phyloP scores from a whole-genome alignment of 2,888 invertebrate species.

The Euzophera pinguis region DNA sequence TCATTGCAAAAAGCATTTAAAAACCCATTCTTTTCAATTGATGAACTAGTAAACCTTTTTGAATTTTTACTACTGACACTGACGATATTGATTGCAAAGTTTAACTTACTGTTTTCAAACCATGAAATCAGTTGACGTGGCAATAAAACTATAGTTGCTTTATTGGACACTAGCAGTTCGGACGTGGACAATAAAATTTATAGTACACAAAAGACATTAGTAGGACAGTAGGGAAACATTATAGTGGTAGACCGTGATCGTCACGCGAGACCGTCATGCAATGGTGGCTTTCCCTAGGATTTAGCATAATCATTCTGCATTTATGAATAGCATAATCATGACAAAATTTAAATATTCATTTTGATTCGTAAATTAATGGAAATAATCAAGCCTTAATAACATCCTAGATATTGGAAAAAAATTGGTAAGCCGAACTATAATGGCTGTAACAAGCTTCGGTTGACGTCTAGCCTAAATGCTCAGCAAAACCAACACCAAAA shows the following conservation, averaged over 20 bases:
- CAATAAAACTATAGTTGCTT: constrained; percentile 22
- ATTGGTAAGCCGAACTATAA: not conserved
- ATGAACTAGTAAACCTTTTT: not conserved
- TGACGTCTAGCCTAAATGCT: not conserved
- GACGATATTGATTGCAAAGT: too few species aligned
- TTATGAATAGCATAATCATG: constrained; percentile 49
- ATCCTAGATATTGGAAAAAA: too few species aligned
- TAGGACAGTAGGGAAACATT: constrained; percentile 47
- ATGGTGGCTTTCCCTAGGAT: constrained; percentile 54
- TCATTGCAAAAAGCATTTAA: too few species aligned
- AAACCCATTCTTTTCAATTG: constrained; percentile 46
- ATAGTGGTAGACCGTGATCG: constrained; percentile 42
- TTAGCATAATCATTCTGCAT: constrained; percentile 36
- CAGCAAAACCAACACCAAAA: too few species aligned
- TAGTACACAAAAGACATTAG: constrained; percentile 53
- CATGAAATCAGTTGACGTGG: constrained; percentile 28
- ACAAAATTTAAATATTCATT: constrained; percentile 16
- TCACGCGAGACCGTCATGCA: constrained; percentile 67
- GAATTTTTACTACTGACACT: too few species aligned
- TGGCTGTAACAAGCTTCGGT: not conserved
- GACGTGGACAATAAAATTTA: constrained; percentile 43
- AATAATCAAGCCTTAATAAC: too few species aligned
- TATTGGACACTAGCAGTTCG: constrained; percentile 30
- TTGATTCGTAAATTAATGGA: not conserved
- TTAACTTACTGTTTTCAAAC: constrained; percentile 19